These are phyloP conservation scores for Cottus gobio DNA, from an alignment of 2,113 vertebrate species.

Conservation along the genomic window DNA sequence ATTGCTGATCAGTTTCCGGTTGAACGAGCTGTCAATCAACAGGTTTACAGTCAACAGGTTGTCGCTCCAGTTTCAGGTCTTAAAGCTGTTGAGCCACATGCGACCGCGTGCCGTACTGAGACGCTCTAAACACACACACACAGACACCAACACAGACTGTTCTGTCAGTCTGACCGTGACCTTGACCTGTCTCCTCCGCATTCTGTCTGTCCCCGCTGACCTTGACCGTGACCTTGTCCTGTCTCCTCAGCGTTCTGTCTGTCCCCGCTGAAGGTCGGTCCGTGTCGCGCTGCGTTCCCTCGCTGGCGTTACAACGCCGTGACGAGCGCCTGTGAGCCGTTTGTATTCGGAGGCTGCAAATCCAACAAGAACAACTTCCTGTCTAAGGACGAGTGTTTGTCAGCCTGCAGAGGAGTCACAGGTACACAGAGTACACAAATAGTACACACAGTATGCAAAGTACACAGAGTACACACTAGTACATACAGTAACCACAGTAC, in stretches of 20 bases:
- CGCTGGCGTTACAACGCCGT: conserved; percentile 89
- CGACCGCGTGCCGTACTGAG: neutral
- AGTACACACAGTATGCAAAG: neutral
- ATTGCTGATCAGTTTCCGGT: neutral
- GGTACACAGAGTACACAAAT: conserved; percentile 56
- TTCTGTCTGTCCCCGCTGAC: no score
- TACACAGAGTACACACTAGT: neutral
- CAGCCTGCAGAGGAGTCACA: conserved; percentile 81
- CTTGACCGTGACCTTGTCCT: neutral
- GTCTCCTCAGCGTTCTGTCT: conserved; percentile 85
- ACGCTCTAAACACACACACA: conserved; percentile 2
- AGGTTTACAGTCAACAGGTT: neutral
- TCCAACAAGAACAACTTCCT: conserved; percentile 93
- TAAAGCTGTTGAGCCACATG: conserved; percentile 14
- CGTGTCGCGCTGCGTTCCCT: conserved; percentile 89
- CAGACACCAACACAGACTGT: no score
- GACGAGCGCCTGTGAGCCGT: conserved; percentile 80
- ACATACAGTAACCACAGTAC: neutral
- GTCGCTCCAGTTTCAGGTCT: neutral
- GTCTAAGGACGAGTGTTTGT: conserved; percentile 82
- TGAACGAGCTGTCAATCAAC: neutral
- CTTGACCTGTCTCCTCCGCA: no score
- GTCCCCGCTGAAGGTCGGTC: conserved; percentile 86
- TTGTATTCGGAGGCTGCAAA: conserved; percentile 91
- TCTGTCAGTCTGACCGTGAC: no score